Percentiles rank a stretch among this genome's conserved stretches.
These are phyloP conservation scores for Spheniscus mendiculus DNA, from an alignment of 2,113 vertebrate species.

Conservation along the genomic window DNA sequence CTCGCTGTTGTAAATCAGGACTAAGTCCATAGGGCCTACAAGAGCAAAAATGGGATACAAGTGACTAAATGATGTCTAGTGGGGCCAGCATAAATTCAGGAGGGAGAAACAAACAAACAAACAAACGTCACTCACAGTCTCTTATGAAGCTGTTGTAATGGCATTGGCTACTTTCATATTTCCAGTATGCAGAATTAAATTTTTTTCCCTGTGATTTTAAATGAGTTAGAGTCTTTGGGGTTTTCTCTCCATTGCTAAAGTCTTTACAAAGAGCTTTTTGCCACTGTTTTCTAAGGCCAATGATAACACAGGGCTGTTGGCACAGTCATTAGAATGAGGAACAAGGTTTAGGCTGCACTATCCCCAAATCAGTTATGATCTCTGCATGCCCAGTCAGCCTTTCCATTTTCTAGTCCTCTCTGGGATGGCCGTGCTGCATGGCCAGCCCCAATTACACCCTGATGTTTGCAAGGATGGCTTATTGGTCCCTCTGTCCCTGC, in stretches of 20 bases:
- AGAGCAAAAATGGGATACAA: neutral
- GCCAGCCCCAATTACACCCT: rapidly evolving
- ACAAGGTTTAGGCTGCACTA: neutral
- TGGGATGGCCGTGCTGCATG: too few species aligned
- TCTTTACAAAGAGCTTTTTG: neutral
- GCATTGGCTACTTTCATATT: neutral
- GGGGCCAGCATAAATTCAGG: neutral
- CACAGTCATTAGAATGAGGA: neutral
- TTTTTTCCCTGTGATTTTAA: neutral
- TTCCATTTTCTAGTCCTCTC: neutral
- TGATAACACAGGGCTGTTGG: neutral
- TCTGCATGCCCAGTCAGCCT: neutral
- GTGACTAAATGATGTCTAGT: neutral
- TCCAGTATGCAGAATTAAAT: neutral
- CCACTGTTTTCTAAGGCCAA: neutral
- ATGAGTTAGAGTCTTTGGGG: neutral
- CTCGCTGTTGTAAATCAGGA: neutral
- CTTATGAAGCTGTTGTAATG: neutral
- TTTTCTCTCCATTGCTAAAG: neutral
- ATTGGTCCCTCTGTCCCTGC: neutral
- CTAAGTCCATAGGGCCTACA: neutral
- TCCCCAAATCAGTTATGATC: too few species aligned
- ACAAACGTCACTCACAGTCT: neutral
- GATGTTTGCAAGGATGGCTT: neutral
- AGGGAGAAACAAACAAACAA: neutral